Conservation (phyloP, 2,113 vertebrate genomes). For the Diglossa brunneiventris region DNA sequence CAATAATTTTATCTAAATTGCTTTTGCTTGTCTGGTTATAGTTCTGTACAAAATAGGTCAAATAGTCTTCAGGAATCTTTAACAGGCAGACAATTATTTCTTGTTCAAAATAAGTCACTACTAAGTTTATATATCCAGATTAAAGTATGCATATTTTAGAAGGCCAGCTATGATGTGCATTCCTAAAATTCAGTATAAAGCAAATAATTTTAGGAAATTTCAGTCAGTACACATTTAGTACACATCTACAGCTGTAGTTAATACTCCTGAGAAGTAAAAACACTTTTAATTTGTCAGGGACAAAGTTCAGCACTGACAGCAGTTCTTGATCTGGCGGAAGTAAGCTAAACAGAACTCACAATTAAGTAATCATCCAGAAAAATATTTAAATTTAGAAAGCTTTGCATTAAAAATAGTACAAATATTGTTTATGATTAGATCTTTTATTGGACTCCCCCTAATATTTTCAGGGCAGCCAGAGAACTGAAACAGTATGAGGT, state of each 20-base stretch:
- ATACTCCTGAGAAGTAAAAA: background rate
- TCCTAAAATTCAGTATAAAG: background rate
- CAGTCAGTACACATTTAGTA: background rate
- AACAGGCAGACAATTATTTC: background rate
- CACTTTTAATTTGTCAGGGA: background rate
- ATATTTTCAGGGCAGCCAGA: background rate
- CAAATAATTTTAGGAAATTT: background rate
- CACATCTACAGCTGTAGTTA: background rate
- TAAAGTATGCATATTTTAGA: background rate
- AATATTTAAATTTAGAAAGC: background rate
- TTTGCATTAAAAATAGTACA: background rate
- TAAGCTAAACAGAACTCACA: background rate
- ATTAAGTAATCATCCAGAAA: background rate
- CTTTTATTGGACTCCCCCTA: background rate
- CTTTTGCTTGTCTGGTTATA: conserved; percentile 48
- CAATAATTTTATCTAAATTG: conserved; percentile 63
- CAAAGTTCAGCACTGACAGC: background rate
- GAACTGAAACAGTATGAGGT: background rate
- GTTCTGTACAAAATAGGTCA: background rate
- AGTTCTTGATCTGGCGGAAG: background rate
- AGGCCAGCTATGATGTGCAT: background rate
- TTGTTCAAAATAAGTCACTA: background rate
- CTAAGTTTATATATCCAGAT: background rate
- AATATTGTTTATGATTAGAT: background rate
- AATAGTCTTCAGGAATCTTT: background rate